Conservation (phyloP, 2,888 invertebrate genomes). For the Acronicta aceris region DNA sequence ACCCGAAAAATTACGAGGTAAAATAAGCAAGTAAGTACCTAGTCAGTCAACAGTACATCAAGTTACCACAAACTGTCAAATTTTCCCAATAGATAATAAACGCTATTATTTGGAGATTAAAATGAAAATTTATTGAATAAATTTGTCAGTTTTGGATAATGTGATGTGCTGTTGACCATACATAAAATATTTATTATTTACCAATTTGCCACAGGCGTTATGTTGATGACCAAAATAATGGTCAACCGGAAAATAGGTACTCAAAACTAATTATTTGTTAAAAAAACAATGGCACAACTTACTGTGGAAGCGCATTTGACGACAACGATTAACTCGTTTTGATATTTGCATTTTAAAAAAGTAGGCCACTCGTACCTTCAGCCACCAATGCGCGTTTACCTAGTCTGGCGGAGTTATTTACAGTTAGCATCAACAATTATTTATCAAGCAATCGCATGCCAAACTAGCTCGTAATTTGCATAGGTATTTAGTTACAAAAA, state of each 20-base stretch:
- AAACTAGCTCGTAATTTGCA: conserved; percentile 59
- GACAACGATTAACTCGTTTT: conserved; percentile 48
- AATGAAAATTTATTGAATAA: too few species aligned
- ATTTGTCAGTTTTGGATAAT: too few species aligned
- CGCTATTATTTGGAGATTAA: too few species aligned
- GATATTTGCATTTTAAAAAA: conserved; percentile 59
- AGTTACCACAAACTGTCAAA: too few species aligned
- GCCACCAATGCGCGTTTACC: conserved; percentile 54
- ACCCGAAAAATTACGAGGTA: too few species aligned
- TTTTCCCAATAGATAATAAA: too few species aligned
- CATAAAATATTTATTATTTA: neutral
- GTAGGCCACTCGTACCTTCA: conserved; percentile 59
- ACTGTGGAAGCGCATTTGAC: conserved; percentile 23
- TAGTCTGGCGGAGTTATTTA: conserved; percentile 65
- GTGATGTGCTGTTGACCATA: too few species aligned
- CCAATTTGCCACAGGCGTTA: neutral
- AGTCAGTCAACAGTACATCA: too few species aligned
- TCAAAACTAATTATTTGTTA: neutral
- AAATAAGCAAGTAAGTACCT: too few species aligned
- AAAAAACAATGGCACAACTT: conserved; percentile 7
- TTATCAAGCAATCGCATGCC: conserved; percentile 67
- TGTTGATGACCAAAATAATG: neutral
- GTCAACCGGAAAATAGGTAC: neutral
- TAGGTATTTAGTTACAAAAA: conserved; percentile 59
- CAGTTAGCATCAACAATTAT: conserved; percentile 72